Evolutionary conservation across 2,797 vertebrate species (phyloP), one percentile per base, ranked within the genome.

Genomic region (Hypotaenidia philippensis): DNA sequence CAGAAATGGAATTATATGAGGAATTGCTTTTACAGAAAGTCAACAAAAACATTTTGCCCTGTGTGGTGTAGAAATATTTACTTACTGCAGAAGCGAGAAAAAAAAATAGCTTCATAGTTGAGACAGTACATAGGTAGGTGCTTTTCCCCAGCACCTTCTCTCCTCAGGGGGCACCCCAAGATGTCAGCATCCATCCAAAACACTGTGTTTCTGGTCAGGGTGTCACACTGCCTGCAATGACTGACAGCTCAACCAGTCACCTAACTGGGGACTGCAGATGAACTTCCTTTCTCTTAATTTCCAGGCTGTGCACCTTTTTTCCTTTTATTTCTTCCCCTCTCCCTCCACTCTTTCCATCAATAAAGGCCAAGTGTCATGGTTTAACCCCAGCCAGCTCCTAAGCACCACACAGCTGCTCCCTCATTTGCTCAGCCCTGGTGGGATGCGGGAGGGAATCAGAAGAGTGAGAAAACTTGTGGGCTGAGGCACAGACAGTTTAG

Each of bases 1-100:
- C 80, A 77, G 77, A 71, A 93, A 91, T 13, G 93, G 56, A 94
- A 95, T 57, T 92, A 75, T 32, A 77, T 21, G 41, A 89, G 40
- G 86, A 93, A 89, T 85, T 55, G 34, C 65, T 81, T 93, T 89
- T 71, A 68, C 8, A 55, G 76, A 70, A 90, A 78, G 31, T 85
- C 84, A 78, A 53, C 86, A 76, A 59, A 92, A 96, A 74, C 32
- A 17, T 84, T 92, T 96, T 78, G 20, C 45, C 8, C 13, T 75
- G 38, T 14, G 56, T 29, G 40, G 16, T 11, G 14, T 71, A 90
- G 49, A 81, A 85, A 84, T 89, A 89, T 41, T 94, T 95, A 75
- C 74, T 92, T 83, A 74, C 22, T 71, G n/a, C 59, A 66, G 53
- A 80, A 59, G 29, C 26, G 64, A 53, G 34, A 70, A 83, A 69